These are phyloP conservation scores for Diaprepes abbreviatus DNA, from an alignment of 2,888 invertebrate genomes.

Conservation along the genomic window DNA sequence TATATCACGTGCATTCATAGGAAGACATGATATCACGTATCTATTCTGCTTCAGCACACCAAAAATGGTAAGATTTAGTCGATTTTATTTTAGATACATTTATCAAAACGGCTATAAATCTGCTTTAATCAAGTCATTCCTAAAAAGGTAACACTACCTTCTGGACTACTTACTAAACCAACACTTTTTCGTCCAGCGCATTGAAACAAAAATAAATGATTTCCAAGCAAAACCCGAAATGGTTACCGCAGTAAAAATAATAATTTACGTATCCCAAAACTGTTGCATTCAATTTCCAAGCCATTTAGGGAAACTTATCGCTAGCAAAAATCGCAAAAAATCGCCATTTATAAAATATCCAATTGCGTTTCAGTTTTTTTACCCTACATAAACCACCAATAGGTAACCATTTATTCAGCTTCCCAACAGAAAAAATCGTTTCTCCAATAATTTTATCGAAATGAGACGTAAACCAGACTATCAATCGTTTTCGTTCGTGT, in stretches of 20 bases:
- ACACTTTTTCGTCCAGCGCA: too few species aligned
- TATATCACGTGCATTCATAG: too few species aligned
- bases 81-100: too few species aligned
- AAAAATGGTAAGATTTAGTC: too few species aligned
- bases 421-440: constrained; percentile 2
- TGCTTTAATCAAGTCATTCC: too few species aligned
- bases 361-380: constrained; percentile 11
- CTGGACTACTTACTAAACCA: too few species aligned
- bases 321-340: not conserved
- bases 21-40: too few species aligned
- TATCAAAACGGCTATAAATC: too few species aligned
- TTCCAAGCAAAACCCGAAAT: not conserved
- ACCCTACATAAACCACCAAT: constrained; percentile 13
- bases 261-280: not conserved
- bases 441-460: constrained; percentile 20
- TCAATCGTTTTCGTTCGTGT: constrained; percentile 10
- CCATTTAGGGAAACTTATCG: constrained; percentile 5
- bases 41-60: too few species aligned
- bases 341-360: constrained; percentile 21
- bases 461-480: constrained; percentile 16
- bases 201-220: not conserved
- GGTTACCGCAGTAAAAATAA: not conserved
- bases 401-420: constrained; percentile 16
- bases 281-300: constrained; percentile 6
- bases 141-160: not conserved